Conservation (phyloP, 2,113 vertebrate species). For the Amblyornis subalaris region DNA sequence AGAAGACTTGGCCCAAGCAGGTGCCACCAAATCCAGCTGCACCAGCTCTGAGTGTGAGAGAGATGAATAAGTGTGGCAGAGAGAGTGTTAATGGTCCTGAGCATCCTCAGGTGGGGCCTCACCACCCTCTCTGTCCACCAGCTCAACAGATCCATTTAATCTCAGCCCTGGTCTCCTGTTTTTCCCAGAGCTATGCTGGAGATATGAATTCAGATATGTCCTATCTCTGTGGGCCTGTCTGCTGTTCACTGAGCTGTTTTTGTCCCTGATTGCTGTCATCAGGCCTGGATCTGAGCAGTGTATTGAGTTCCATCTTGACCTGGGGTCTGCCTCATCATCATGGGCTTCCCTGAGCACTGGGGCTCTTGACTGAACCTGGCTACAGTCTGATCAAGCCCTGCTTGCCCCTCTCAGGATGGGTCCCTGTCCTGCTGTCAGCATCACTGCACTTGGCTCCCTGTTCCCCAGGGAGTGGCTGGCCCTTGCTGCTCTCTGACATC, state of each 20-base stretch:
- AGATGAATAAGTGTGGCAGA: background rate
- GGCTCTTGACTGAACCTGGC: background rate
- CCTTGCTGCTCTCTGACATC: background rate
- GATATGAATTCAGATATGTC: background rate
- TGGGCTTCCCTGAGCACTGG: background rate
- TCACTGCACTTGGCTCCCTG: background rate
- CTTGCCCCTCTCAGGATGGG: background rate
- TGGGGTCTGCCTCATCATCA: rapidly evolving
- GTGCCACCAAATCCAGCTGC: background rate
- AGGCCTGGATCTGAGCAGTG: background rate
- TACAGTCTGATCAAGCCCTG: background rate
- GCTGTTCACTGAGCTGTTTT: background rate
- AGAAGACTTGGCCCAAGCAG: background rate
- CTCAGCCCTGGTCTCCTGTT: background rate
- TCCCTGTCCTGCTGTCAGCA: background rate
- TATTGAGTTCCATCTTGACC: background rate
- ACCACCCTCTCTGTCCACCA: background rate
- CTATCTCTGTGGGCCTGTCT: background rate
- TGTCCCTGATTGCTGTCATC: background rate
- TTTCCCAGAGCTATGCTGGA: background rate
- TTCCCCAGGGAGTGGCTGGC: background rate
- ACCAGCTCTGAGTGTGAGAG: background rate
- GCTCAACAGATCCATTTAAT: background rate
- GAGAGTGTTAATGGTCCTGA: background rate
- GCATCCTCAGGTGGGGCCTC: background rate